Percentiles rank a stretch among this genome's conserved stretches.
Conservation (phyloP, 2,797 vertebrate genomes). For the Steatocranus sp. region DNA sequence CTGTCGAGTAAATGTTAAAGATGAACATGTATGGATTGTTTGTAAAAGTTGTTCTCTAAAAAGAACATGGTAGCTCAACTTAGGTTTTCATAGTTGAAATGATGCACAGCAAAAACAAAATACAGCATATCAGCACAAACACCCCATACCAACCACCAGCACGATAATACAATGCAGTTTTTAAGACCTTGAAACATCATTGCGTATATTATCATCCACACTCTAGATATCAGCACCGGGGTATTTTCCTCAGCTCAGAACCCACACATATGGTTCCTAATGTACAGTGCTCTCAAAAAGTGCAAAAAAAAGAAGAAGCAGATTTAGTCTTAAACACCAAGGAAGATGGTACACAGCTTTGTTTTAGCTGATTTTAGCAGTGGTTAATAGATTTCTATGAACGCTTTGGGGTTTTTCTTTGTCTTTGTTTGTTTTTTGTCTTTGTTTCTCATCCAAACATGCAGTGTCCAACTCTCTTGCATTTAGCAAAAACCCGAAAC, state of each 20-base stretch:
- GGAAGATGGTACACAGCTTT: neutral
- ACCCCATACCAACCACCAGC: neutral
- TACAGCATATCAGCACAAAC: neutral
- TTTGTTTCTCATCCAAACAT: neutral
- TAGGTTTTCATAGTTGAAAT: neutral
- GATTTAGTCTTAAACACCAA: neutral
- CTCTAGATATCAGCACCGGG: rapidly evolving
- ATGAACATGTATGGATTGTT: neutral
- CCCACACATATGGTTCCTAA: neutral
- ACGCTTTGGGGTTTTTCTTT: rapidly evolving
- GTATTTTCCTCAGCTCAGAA: neutral
- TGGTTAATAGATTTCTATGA: neutral
- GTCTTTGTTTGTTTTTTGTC: rapidly evolving
- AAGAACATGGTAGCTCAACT: neutral
- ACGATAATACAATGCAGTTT: rapidly evolving
- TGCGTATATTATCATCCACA: neutral
- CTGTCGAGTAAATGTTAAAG: neutral
- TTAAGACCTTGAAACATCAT: neutral
- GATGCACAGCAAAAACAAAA: neutral
- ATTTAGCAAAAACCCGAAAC: rapidly evolving
- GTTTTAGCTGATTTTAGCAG: neutral
- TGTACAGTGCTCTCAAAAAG: neutral
- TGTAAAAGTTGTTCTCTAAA: neutral
- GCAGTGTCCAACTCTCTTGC: neutral
- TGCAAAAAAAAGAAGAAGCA: neutral